Conservation (phyloP, 2,113 vertebrate genomes). For the Halichoerus grypus region DNA sequence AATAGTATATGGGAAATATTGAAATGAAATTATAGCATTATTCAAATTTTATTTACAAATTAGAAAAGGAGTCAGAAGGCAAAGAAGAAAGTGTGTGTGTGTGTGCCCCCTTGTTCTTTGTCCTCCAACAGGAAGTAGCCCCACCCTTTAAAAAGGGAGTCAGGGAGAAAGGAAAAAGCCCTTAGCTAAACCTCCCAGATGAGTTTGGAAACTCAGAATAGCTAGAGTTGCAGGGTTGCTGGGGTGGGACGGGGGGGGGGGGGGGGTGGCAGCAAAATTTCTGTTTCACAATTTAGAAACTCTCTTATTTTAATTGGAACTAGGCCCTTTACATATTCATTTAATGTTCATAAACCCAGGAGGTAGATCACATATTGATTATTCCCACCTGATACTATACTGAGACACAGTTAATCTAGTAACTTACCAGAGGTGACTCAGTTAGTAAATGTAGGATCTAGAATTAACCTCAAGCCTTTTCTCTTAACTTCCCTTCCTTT, state of each 20-base stretch:
- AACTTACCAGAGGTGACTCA: neutral
- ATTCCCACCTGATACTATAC: neutral
- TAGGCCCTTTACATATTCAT: neutral
- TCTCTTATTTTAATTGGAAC: neutral
- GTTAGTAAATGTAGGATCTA: neutral
- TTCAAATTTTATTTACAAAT: slow-evolving; percentile 18
- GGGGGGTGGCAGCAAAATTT: neutral
- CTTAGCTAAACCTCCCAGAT: neutral
- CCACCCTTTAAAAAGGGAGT: neutral
- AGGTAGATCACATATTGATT: neutral
- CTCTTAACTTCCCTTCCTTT: neutral
- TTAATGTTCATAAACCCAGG: neutral
- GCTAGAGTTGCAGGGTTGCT: neutral
- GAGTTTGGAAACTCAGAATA: neutral
- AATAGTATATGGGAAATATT: slow-evolving; percentile 13
- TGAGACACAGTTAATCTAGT: neutral
- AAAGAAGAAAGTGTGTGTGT: neutral
- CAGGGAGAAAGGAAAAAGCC: neutral
- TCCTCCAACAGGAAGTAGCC: neutral
- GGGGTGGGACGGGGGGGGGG: neutral
- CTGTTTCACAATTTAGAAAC: neutral
- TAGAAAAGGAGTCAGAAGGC: neutral
- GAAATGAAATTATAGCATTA: neutral
- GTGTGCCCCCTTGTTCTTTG: neutral
- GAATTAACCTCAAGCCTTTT: neutral